These are phyloP conservation scores for Brachionus rubens DNA, from an alignment of 1,140 invertebrate genomes.

Conservation along the genomic window DNA sequence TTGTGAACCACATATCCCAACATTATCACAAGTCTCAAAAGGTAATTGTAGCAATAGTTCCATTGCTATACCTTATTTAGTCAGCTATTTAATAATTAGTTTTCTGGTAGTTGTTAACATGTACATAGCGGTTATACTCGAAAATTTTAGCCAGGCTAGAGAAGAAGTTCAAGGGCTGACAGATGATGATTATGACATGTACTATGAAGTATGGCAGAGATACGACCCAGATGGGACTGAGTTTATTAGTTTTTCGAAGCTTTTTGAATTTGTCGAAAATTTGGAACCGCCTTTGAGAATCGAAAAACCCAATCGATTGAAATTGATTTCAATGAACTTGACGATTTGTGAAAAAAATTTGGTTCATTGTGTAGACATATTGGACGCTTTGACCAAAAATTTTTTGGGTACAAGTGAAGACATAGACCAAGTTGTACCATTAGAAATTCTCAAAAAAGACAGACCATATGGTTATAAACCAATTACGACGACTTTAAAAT, in stretches of 20 bases:
- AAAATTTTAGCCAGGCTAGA: slow-evolving; percentile 95
- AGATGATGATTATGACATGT: slow-evolving; percentile 98
- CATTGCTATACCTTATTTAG: slow-evolving; percentile 86
- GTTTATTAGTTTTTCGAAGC: slow-evolving; percentile 86
- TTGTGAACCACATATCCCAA: slow-evolving; percentile 66
- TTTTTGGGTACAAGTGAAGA: slow-evolving; percentile 79
- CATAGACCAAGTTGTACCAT: slow-evolving; percentile 48
- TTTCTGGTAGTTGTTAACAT: slow-evolving; percentile 98
- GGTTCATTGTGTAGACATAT: slow-evolving; percentile 94
- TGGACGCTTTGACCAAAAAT: slow-evolving; percentile 83
- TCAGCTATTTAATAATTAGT: slow-evolving; percentile 92
- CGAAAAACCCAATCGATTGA: slow-evolving; percentile 96
- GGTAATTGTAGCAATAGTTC: slow-evolving; percentile 86
- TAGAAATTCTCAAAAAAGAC: slow-evolving; percentile 61
- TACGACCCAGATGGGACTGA: slow-evolving; percentile 96
- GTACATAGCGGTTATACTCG: slow-evolving; percentile 98
- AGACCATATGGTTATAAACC: slow-evolving; percentile 17
- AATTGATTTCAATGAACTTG: slow-evolving; percentile 96
- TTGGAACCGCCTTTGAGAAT: slow-evolving; percentile 88
- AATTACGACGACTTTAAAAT: slow-evolving; percentile 39
- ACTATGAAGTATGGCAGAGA: slow-evolving; percentile 97
- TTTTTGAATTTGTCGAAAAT: slow-evolving; percentile 90
- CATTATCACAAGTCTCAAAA: slow-evolving; percentile 77
- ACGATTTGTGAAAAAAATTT: slow-evolving; percentile 92
- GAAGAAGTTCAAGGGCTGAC: slow-evolving; percentile 91